Base-by-base conservation (phyloP, 1,140 invertebrate genomes). In the Dinothrombium tinctorium region DNA sequence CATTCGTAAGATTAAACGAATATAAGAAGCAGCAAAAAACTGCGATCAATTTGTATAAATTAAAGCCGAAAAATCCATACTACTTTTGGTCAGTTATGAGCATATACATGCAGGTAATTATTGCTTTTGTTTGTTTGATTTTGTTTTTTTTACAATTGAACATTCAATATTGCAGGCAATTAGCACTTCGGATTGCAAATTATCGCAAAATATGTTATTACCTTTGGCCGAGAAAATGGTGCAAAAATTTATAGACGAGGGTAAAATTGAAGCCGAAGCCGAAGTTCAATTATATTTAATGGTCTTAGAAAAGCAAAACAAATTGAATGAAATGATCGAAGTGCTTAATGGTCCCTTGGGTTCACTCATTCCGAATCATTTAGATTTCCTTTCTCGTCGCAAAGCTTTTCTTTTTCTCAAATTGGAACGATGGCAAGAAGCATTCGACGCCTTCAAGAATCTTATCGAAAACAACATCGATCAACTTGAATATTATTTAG, bases 51-150 rank as follows among this genome's bases (percentile, higher is more conserved):
- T 63, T 96, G 4, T 92, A 87, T 54, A 90, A 86, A 62, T 60
- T 81, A 22, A 75, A 74, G 55, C 74, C 79, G 21, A 94, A 92
- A 59, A 90, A 84, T 58, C 86, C 84, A 0, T 96, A 95, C 59
- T 92, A 89, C 56, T 92, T 90, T 58, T 96, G 89, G 90, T 77
- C 78, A 42, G 74, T 94, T 12, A 92, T 92, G 76, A 90, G 83
- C 56, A 71, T 87, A 54, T 74, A 92, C 14, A 74, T 94, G 66
- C 84, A 90, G 66, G 79, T 79, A 51, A 49, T 51, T 40, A 17
- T 42, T 5, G 31, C 48, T 25, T 36, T 22, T 21, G 19, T 24
- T 45, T 24, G 29, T 51, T 24, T 37, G 12, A 29, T 41, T 1
- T 39, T 40, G n/a, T 41, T 29, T 7, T 36, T 4, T 8, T 1